Evolutionary conservation across 64 coral and sea anemone genomes (phyloP).

Genomic region (Pocillopora verrucosa): DNA sequence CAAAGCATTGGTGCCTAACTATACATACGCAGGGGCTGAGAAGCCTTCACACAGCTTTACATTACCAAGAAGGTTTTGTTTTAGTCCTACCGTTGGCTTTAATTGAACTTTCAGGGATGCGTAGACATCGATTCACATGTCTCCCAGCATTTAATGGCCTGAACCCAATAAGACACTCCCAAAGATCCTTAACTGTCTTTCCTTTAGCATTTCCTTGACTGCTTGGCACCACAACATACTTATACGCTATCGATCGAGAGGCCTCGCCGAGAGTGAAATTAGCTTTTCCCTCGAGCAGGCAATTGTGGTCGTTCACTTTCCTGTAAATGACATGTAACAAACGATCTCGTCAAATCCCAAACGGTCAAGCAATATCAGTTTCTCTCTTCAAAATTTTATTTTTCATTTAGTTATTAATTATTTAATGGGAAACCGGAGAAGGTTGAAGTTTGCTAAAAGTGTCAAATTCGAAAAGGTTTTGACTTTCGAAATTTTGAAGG

Average conservation of each 20-base stretch:
- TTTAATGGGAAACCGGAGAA: no score
- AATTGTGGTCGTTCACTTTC: neutral
- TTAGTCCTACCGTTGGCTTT: conserved; percentile 18
- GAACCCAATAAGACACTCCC: conserved; percentile 39
- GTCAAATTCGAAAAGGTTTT: no score
- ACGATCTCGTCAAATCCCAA: neutral
- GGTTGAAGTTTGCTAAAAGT: no score
- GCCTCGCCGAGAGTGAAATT: neutral
- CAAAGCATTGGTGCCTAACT: no score
- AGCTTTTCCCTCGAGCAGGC: neutral
- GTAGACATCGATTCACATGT: conserved; percentile 37
- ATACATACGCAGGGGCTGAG: no score
- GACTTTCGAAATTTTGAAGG: no score
- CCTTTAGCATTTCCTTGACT: no score
- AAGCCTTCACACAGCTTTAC: no score
- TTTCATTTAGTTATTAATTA: no score
- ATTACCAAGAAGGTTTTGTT: no score
- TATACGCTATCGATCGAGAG: neutral
- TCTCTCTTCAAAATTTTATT: no score
- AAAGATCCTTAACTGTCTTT: neutral
- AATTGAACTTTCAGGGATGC: neutral
- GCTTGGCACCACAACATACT: neutral
- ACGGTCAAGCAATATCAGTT: neutral
- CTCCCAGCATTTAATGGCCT: neutral
- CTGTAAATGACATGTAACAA: neutral